These are phyloP conservation scores for cattle (Bos taurus) DNA, from an alignment of 2,113 vertebrate species.

Conservation along the genomic window DNA sequence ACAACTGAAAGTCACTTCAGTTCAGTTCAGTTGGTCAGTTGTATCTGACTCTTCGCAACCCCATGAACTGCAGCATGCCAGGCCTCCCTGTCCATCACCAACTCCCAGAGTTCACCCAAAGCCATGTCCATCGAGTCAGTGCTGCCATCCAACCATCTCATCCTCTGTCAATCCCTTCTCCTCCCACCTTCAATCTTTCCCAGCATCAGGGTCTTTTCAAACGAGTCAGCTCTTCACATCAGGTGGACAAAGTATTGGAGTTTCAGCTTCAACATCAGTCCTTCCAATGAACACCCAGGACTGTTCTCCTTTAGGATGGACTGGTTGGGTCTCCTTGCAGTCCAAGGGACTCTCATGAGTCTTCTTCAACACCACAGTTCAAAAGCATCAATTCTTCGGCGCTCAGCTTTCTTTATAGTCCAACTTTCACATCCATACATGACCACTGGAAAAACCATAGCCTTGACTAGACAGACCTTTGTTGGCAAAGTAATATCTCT, in stretches of 20 bases:
- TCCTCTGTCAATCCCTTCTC: neutral
- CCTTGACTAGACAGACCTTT: too few relatives aligned
- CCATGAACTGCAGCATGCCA: rapidly evolving
- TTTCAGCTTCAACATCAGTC: neutral
- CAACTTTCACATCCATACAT: too few relatives aligned
- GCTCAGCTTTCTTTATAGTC: too few relatives aligned
- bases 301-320: neutral
- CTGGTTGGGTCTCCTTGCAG: too few relatives aligned
- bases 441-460: too few relatives aligned
- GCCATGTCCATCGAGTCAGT: rapidly evolving
- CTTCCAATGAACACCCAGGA: neutral
- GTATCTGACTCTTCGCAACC: rapidly evolving
- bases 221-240: rapidly evolving
- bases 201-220: neutral
- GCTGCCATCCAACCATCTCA: neutral
- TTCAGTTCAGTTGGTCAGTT: neutral
- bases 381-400: too few relatives aligned
- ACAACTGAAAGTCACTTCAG: neutral
- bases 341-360: too few relatives aligned
- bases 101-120: neutral
- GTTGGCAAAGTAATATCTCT: too few relatives aligned
- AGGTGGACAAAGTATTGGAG: neutral
- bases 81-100: neutral
- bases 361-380: too few relatives aligned
- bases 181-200: neutral